Evolutionary conservation across 2,888 invertebrate species (phyloP).

Genomic region (Sisyra terminalis): DNA sequence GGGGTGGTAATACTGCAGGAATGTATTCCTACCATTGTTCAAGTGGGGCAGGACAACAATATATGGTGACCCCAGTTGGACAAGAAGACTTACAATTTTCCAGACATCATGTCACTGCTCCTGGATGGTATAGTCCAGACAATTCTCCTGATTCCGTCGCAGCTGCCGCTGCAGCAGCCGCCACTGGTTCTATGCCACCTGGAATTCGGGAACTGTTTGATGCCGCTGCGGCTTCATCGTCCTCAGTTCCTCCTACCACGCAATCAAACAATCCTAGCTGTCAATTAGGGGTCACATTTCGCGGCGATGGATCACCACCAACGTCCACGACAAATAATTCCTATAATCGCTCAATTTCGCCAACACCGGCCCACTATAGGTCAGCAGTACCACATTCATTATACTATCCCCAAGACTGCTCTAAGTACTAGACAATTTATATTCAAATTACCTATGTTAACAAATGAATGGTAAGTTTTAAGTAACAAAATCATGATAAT

Average conservation of each 20-base stretch:
- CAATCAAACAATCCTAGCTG: slow-evolving; percentile 23
- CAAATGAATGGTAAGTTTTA: slow-evolving; percentile 7
- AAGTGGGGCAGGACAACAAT: slow-evolving; percentile 26
- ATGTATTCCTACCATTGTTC: slow-evolving; percentile 34
- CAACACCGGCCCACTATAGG: slow-evolving; percentile 15
- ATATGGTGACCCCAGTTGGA: slow-evolving; percentile 26
- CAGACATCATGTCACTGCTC: slow-evolving; percentile 17
- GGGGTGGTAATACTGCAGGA: slow-evolving; percentile 22
- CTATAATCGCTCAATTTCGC: slow-evolving; percentile 19
- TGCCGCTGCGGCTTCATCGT: slow-evolving; percentile 21
- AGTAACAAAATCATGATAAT: no score
- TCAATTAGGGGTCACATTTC: slow-evolving; percentile 23
- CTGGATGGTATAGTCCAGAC: slow-evolving; percentile 38
- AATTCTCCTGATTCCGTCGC: slow-evolving; percentile 24
- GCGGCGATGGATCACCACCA: not conserved
- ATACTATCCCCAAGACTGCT: slow-evolving; percentile 42
- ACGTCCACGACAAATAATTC: not conserved
- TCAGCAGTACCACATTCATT: slow-evolving; percentile 27
- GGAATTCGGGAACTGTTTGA: slow-evolving; percentile 18
- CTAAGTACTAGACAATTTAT: slow-evolving; percentile 22
- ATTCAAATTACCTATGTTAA: no score
- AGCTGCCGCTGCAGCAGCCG: slow-evolving; percentile 10
- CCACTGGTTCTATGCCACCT: slow-evolving; percentile 17
- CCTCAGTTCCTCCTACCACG: slow-evolving; percentile 23
- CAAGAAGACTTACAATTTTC: slow-evolving; percentile 16